Evolutionary conservation across 1,140 invertebrate species (phyloP).

Genomic region (Bombus breviceps): DNA sequence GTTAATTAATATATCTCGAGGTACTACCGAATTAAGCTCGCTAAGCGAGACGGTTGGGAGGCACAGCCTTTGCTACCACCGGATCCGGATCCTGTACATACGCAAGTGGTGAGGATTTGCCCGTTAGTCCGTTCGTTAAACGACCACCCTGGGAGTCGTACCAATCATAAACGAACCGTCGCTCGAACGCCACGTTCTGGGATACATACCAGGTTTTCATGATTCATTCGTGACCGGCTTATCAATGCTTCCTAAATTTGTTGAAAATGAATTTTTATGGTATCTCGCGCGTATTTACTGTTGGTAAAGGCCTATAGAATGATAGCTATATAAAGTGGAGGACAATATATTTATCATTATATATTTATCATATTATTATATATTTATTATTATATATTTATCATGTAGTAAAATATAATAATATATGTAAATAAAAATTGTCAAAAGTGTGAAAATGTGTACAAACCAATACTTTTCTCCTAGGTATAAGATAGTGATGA

Average conservation of each 20-base stretch:
- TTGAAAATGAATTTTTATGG: conserved; percentile 36
- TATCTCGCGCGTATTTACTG: too few relatives aligned
- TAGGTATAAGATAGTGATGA: too few relatives aligned
- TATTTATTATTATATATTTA: too few relatives aligned
- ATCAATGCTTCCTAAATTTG: conserved; percentile 12
- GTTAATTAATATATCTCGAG: conserved; percentile 75
- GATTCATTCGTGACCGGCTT: conserved; percentile 49
- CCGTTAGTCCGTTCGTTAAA: conserved; percentile 51
- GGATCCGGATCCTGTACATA: conserved; percentile 15
- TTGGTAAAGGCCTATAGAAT: neutral
- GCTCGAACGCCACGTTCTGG: conserved; percentile 27
- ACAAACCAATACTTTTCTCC: too few relatives aligned
- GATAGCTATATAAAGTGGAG: too few relatives aligned
- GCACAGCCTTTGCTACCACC: neutral
- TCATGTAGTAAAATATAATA: too few relatives aligned
- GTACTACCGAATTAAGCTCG: conserved; percentile 62
- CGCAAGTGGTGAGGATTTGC: neutral
- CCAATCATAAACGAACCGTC: conserved; percentile 68
- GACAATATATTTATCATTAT: too few relatives aligned
- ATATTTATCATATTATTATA: too few relatives aligned
- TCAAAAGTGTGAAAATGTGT: too few relatives aligned
- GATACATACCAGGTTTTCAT: conserved; percentile 41
- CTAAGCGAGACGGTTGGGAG: conserved; percentile 14
- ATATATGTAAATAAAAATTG: too few relatives aligned
- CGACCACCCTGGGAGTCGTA: conserved; percentile 72